Conservation (phyloP, 2,888 invertebrate genomes). For the Spatulosminthurus flaviceps region DNA sequence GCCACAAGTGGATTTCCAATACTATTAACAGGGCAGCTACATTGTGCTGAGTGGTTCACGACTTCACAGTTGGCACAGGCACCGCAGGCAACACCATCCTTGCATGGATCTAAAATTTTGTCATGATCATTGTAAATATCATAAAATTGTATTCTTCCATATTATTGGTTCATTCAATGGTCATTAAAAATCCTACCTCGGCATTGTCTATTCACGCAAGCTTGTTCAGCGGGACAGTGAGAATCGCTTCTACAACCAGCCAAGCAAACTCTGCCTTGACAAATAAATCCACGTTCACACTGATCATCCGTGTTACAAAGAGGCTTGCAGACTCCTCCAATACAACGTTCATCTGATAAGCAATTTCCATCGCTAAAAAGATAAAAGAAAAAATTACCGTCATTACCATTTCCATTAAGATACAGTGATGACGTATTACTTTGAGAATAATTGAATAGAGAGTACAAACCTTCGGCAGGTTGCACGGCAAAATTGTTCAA, state of each 20-base stretch:
- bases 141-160: too few relatives aligned
- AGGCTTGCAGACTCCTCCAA: conserved; percentile 81
- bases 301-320: conserved; percentile 87
- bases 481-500: conserved; percentile 80
- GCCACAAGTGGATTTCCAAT: conserved; percentile 83
- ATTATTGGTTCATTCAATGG: too few relatives aligned
- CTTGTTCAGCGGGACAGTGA: conserved; percentile 77
- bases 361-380: conserved; percentile 78
- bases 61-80: conserved; percentile 85
- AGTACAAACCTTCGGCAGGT: conserved; percentile 75
- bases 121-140: too few relatives aligned
- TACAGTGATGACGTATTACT: background rate
- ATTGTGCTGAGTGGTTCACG: conserved; percentile 77
- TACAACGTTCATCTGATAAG: conserved; percentile 84
- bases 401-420: background rate
- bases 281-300: conserved; percentile 83
- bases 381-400: conserved; percentile 32
- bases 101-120: conserved; percentile 85
- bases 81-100: conserved; percentile 78
- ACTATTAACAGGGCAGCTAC: conserved; percentile 83
- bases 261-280: conserved; percentile 85
- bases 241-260: conserved; percentile 87
- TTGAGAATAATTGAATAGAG: too few relatives aligned
- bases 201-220: conserved; percentile 85
- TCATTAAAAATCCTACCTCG: conserved; percentile 70